A percentile compares a stretch with the other conserved stretches of the same genome.
Conservation (phyloP, 2,888 invertebrate genomes). For the Aethes cnicana region DNA sequence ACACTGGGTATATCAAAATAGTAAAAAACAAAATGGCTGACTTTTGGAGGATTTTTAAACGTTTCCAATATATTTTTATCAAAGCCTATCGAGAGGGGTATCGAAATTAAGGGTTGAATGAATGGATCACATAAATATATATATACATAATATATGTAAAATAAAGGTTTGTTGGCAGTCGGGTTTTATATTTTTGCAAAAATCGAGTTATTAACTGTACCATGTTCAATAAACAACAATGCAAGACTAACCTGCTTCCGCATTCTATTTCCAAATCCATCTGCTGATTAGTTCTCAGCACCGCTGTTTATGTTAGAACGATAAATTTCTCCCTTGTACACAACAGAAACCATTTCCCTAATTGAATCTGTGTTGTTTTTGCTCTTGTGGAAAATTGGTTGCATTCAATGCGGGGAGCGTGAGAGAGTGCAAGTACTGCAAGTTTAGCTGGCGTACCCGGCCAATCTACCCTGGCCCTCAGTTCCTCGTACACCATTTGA, state of each 20-base stretch:
- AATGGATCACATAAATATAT: no score
- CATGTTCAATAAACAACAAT: conserved; percentile 29
- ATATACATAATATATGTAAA: no score
- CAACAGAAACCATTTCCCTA: conserved; percentile 71
- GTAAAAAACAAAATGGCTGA: no score
- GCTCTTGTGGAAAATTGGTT: conserved; percentile 73
- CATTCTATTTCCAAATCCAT: conserved; percentile 52
- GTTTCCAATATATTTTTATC: no score
- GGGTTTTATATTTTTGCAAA: no score
- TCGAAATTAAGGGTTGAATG: no score
- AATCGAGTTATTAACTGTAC: no score
- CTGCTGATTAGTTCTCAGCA: conserved; percentile 61
- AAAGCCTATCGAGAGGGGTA: no score
- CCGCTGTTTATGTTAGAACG: conserved; percentile 58
- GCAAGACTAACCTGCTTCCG: conserved; percentile 33
- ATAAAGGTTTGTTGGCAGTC: no score
- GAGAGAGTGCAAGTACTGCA: conserved; percentile 73
- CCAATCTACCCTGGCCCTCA: conserved; percentile 48
- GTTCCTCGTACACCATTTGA: conserved; percentile 52
- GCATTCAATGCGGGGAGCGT: conserved; percentile 63
- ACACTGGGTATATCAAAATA: no score
- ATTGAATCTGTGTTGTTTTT: conserved; percentile 79
- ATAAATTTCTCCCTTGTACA: conserved; percentile 65
- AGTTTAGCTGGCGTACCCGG: conserved; percentile 50
- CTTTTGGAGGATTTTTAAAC: no score